Conservation (phyloP, 2,113 vertebrate genomes). For the Martes martes region DNA sequence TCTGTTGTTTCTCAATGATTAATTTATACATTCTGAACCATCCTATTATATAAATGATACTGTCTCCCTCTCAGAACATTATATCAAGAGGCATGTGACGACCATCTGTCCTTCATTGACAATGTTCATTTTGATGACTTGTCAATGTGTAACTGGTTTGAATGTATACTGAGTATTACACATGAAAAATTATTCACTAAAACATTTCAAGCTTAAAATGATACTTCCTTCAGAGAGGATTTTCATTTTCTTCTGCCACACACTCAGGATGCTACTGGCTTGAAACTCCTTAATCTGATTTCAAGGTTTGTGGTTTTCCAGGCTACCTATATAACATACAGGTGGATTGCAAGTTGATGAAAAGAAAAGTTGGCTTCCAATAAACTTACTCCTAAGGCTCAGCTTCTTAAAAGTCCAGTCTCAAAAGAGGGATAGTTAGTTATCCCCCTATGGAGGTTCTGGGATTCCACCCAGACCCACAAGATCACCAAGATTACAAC, state of each 20-base stretch:
- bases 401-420: background rate
- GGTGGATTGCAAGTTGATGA: background rate
- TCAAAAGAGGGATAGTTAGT: background rate
- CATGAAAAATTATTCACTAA: background rate
- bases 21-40: background rate
- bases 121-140: background rate
- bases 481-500: background rate
- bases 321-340: background rate
- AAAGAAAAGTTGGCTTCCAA: background rate
- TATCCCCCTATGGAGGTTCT: background rate
- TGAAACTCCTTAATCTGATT: background rate
- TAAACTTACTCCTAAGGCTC: background rate
- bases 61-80: background rate
- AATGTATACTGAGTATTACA: background rate
- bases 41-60: background rate
- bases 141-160: background rate
- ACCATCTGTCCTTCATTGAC: background rate
- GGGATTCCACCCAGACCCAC: background rate
- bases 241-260: constrained; percentile 15
- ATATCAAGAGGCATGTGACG: background rate
- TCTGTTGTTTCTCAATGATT: background rate
- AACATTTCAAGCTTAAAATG: background rate
- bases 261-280: background rate
- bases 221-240: background rate
- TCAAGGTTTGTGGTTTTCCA: background rate